Percentiles rank a stretch among this genome's conserved stretches.
phyloP scores from a whole-genome alignment of 2,113 vertebrate genomes.

The Esox niger region DNA sequence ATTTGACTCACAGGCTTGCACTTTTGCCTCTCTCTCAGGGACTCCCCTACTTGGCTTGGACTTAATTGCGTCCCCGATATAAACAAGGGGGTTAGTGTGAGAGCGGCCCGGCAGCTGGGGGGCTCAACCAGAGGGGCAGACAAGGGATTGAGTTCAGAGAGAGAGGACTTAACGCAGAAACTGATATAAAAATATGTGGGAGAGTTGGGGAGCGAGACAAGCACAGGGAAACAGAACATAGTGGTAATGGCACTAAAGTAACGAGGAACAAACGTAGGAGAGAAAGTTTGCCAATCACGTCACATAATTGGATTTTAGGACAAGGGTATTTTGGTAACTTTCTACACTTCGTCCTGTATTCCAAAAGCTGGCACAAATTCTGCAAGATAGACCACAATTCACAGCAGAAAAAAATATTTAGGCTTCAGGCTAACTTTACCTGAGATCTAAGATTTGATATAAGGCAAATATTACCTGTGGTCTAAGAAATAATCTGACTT shows the following conservation, averaged over 20 bases:
- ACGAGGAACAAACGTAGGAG: background rate
- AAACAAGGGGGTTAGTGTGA: constrained; percentile 93
- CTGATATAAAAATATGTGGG: constrained; percentile 66
- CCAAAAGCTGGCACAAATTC: too few relatives aligned
- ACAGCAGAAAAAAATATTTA: too few relatives aligned
- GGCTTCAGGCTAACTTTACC: too few relatives aligned
- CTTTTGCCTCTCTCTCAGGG: constrained; percentile 87
- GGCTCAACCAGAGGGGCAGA: constrained; percentile 76
- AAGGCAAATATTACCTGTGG: too few relatives aligned
- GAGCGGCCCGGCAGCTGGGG: constrained; percentile 84
- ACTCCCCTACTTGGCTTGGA: constrained; percentile 82
- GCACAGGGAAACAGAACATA: constrained; percentile 3
- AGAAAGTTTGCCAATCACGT: too few relatives aligned
- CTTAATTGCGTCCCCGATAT: constrained; percentile 85
- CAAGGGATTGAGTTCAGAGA: constrained; percentile 77
- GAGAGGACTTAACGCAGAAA: constrained; percentile 75
- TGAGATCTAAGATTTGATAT: too few relatives aligned
- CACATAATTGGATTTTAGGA: too few relatives aligned
- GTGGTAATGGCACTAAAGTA: background rate
- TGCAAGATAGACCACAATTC: too few relatives aligned
- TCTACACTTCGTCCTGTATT: too few relatives aligned
- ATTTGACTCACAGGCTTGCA: constrained; percentile 81
- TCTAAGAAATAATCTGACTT: too few relatives aligned
- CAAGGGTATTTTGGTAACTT: too few relatives aligned
- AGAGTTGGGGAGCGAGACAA: constrained; percentile 51